phyloP scores from a whole-genome alignment of 2,797 vertebrate genomes.

The Cottoperca gobio region DNA sequence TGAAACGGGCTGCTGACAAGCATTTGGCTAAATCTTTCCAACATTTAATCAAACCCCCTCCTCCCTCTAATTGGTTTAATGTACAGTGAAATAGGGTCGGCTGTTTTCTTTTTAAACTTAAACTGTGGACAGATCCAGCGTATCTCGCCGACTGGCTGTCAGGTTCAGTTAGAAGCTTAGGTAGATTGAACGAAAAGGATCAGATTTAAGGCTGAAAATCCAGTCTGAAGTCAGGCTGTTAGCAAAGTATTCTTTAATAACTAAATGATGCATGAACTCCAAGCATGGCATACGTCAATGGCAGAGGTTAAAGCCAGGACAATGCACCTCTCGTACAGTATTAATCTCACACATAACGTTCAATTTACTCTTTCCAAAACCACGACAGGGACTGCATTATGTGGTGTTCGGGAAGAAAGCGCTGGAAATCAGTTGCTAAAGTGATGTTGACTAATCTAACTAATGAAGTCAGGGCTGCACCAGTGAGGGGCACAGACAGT shows the following conservation, averaged over 20 bases:
- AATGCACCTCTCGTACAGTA: slow-evolving; percentile 20
- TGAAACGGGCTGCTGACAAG: slow-evolving; percentile 61
- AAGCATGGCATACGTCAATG: slow-evolving; percentile 49
- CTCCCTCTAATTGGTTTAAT: slow-evolving; percentile 78
- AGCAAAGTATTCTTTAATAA: slow-evolving; percentile 69
- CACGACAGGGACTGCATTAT: background rate
- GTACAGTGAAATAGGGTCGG: slow-evolving; percentile 77
- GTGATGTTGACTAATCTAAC: slow-evolving; percentile 73
- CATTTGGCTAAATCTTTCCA: slow-evolving; percentile 59
- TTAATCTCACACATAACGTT: slow-evolving; percentile 44
- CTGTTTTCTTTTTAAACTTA: slow-evolving; percentile 70
- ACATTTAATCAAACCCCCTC: slow-evolving; percentile 34
- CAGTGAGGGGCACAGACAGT: slow-evolving; percentile 45
- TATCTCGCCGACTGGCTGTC: slow-evolving; percentile 68
- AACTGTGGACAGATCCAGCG: slow-evolving; percentile 67
- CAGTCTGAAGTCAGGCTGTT: slow-evolving; percentile 66
- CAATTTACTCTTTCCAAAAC: slow-evolving; percentile 21
- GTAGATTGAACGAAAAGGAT: slow-evolving; percentile 71
- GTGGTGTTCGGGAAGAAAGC: slow-evolving; percentile 15
- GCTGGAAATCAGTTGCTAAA: slow-evolving; percentile 55
- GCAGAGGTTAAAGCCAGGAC: slow-evolving; percentile 65
- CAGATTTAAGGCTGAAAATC: slow-evolving; percentile 77
- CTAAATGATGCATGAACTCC: slow-evolving; percentile 73
- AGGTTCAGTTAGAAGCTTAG: slow-evolving; percentile 71
- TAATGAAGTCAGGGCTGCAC: slow-evolving; percentile 74